Conservation (phyloP, 2,113 vertebrate species). For the Aptenodytes patagonicus region DNA sequence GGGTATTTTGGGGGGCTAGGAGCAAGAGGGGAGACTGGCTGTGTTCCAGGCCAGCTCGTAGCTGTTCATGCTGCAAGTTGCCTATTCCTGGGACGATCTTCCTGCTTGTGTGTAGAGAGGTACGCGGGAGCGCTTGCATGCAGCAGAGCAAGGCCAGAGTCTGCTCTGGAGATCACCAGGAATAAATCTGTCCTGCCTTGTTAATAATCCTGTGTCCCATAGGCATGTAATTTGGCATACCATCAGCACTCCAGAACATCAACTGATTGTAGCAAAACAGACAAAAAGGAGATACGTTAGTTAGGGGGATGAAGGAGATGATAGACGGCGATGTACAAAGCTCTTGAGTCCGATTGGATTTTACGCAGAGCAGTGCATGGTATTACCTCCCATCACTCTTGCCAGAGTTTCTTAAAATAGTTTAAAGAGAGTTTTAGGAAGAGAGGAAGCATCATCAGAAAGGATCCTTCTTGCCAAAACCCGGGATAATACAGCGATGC, state of each 20-base stretch:
- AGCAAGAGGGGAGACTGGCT: neutral
- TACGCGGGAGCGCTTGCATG: accelerated
- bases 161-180: neutral
- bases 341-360: neutral
- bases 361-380: neutral
- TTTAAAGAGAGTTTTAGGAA: neutral
- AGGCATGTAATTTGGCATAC: neutral
- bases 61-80: neutral
- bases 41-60: neutral
- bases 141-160: neutral
- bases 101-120: too few relatives aligned
- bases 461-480: neutral
- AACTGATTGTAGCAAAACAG: neutral
- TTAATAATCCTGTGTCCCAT: neutral
- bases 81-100: accelerated
- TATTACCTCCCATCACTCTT: neutral
- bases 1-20: neutral
- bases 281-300: neutral
- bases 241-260: neutral
- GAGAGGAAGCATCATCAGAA: neutral
- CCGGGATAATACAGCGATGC: neutral
- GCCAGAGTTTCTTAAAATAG: neutral
- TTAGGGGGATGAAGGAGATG: neutral
- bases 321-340: accelerated
- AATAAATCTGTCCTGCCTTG: neutral